Evolutionary conservation across 2,888 invertebrate species (phyloP).

Genomic region (Drosophila engyochracea): DNA sequence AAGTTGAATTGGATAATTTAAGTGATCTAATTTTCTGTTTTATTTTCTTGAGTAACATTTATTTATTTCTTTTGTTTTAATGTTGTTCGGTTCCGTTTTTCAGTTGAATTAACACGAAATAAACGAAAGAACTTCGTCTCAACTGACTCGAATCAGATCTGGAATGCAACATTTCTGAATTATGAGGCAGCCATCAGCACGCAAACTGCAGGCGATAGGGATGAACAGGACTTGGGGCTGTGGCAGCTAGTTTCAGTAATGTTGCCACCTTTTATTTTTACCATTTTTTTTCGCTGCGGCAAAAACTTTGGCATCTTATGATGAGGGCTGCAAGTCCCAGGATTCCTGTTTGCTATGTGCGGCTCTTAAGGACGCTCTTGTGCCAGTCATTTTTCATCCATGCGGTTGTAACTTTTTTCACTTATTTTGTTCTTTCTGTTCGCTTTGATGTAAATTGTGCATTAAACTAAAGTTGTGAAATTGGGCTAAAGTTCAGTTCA

Average conservation of each 20-base stretch:
- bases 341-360: constrained; percentile 43
- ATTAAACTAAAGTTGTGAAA: constrained; percentile 35
- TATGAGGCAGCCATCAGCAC: constrained; percentile 73
- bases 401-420: constrained; percentile 27
- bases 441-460: constrained; percentile 60
- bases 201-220: constrained; percentile 51
- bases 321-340: constrained; percentile 49
- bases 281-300: constrained; percentile 11
- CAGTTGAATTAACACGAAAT: constrained; percentile 69
- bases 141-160: constrained; percentile 6
- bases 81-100: constrained; percentile 14
- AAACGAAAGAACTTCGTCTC: constrained; percentile 41
- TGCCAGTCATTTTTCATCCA: constrained; percentile 67
- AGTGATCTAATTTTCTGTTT: neutral
- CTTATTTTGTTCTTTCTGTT: constrained; percentile 9
- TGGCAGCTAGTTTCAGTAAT: constrained; percentile 26
- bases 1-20: neutral
- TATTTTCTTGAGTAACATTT: neutral
- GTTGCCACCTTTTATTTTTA: constrained; percentile 15
- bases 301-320: constrained; percentile 61
- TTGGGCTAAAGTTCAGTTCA: constrained; percentile 42
- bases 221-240: constrained; percentile 21
- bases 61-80: constrained; percentile 8
- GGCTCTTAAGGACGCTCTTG: constrained; percentile 35
- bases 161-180: constrained; percentile 60